Conservation (phyloP, 2,113 vertebrate genomes). For the Ciconia stormi region DNA sequence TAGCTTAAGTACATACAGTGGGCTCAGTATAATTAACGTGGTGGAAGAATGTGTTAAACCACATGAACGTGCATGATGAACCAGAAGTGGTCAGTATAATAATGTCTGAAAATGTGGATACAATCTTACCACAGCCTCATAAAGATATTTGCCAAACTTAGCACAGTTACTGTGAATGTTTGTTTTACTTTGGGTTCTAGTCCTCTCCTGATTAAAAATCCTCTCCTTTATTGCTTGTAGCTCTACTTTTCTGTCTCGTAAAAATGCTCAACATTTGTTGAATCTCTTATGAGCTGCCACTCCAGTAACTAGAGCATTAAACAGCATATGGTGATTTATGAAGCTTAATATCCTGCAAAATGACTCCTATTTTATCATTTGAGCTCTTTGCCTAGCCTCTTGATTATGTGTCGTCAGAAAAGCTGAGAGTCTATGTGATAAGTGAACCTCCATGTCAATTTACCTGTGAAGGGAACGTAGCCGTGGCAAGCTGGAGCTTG, state of each 20-base stretch:
- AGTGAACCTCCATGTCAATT: not conserved
- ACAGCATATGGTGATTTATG: not conserved
- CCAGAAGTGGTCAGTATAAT: not conserved
- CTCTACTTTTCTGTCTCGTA: not conserved
- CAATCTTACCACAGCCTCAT: not conserved
- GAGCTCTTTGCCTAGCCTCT: not conserved
- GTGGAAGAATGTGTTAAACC: conserved; percentile 32
- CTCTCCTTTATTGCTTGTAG: not conserved
- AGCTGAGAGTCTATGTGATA: not conserved
- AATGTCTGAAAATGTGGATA: not conserved
- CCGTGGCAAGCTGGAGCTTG: not conserved
- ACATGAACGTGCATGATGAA: not conserved
- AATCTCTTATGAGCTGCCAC: not conserved
- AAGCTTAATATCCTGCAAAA: not conserved
- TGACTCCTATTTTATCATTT: not conserved
- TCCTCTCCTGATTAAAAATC: not conserved
- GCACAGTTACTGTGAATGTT: not conserved
- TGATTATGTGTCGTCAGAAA: not conserved
- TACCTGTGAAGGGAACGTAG: not conserved
- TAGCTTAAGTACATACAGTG: not conserved
- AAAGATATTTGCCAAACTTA: not conserved
- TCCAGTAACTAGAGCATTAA: not conserved
- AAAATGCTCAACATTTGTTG: not conserved
- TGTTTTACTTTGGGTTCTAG: not conserved
- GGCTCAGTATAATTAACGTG: not conserved